Evolutionary conservation across 2,888 invertebrate species (phyloP).

Genomic region (Chaetogeoica ovagalla): DNA sequence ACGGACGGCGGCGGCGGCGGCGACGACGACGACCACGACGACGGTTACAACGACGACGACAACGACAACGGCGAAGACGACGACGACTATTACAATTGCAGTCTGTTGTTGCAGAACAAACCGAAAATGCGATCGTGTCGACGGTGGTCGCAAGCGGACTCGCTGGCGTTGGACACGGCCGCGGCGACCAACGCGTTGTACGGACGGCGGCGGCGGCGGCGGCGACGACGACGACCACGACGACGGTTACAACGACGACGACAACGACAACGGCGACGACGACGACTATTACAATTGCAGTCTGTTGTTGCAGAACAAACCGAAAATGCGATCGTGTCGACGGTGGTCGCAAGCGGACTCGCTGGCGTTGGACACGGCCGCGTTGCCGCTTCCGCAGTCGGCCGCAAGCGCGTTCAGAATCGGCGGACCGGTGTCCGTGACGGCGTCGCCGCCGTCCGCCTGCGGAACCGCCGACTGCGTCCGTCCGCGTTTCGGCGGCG

Average conservation of each 20-base stretch:
- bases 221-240: slow-evolving; percentile 45
- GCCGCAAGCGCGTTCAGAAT: slow-evolving; percentile 57
- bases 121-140: slow-evolving; percentile 55
- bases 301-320: slow-evolving; percentile 53
- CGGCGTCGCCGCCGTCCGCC: slow-evolving; percentile 39
- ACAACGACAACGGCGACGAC: slow-evolving; percentile 14
- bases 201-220: slow-evolving; percentile 54
- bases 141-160: slow-evolving; percentile 56
- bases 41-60: slow-evolving; percentile 3
- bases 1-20: slow-evolving; percentile 54
- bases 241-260: slow-evolving; percentile 5
- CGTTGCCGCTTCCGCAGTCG: neutral
- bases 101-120: slow-evolving; percentile 52
- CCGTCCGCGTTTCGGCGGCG: slow-evolving; percentile 38
- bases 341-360: slow-evolving; percentile 56
- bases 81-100: slow-evolving; percentile 51
- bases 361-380: slow-evolving; percentile 52
- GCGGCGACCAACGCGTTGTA: slow-evolving; percentile 52
- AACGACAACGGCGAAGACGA: slow-evolving; percentile 10
- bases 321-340: slow-evolving; percentile 55
- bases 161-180: slow-evolving; percentile 53
- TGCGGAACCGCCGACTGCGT: slow-evolving; percentile 3
- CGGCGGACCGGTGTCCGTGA: slow-evolving; percentile 58
- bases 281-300: slow-evolving; percentile 51
- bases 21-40: slow-evolving; percentile 47